A percentile compares a stretch with the other conserved stretches of the same genome.
Conservation (phyloP, 2,797 vertebrate genomes). For the Phyllotis vaccarum region DNA sequence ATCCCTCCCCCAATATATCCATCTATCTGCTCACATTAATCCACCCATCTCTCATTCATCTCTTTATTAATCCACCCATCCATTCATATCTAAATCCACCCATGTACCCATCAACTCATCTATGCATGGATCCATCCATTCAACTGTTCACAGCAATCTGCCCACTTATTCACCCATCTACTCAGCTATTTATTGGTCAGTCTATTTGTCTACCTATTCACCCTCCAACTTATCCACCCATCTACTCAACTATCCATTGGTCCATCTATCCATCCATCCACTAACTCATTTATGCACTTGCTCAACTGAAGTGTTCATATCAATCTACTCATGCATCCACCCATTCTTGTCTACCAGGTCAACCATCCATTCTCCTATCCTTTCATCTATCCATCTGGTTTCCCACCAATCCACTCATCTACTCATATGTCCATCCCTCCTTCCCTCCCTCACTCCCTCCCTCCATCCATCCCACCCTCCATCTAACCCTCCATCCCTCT, state of each 20-base stretch:
- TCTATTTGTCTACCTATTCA: too few relatives aligned
- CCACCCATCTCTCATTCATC: not conserved
- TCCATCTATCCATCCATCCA: too few relatives aligned
- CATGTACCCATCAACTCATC: not conserved
- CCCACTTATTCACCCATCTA: not conserved
- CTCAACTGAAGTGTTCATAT: not conserved
- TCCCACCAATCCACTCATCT: not conserved
- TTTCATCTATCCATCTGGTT: not conserved
- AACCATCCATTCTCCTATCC: not conserved
- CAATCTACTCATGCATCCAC: too few relatives aligned
- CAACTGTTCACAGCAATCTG: too few relatives aligned
- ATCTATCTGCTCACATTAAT: not conserved
- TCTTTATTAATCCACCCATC: too few relatives aligned
- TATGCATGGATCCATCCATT: not conserved
- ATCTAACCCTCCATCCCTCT: too few relatives aligned
- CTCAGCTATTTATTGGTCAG: too few relatives aligned
- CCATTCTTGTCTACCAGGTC: not conserved
- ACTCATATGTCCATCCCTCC: accelerated
- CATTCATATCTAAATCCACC: not conserved
- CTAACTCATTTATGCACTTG: not conserved
- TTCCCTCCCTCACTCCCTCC: accelerated
- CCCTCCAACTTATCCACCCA: not conserved
- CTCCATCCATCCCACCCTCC: too few relatives aligned
- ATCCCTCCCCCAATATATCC: not conserved
- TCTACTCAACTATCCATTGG: not conserved